A percentile compares a stretch with the other conserved stretches of the same genome.
phyloP scores from a whole-genome alignment of 2,113 vertebrate genomes.

The Sphaerodactylus townsendi region DNA sequence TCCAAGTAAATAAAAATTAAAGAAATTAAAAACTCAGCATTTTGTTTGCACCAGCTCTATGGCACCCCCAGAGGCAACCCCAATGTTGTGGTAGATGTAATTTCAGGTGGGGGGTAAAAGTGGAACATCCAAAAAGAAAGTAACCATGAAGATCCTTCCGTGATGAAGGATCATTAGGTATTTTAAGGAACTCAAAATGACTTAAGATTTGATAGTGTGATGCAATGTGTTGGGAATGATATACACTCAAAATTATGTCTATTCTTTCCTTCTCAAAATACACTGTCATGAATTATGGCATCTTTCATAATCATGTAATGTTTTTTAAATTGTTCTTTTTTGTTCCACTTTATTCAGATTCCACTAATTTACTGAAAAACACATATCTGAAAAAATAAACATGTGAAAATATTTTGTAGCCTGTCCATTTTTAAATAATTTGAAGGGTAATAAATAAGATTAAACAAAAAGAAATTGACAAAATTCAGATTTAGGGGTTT shows the following conservation, averaged over 20 bases:
- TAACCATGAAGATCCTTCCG: no score
- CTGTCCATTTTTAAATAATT: constrained; percentile 34
- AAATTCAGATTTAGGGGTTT: no score
- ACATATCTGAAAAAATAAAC: constrained; percentile 27
- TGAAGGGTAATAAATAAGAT: constrained; percentile 22
- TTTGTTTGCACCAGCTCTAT: no score
- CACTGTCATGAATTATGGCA: constrained; percentile 38
- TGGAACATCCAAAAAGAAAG: no score
- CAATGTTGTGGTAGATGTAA: no score
- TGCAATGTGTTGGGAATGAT: constrained; percentile 31
- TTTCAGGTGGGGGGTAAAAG: no score
- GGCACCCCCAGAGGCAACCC: no score
- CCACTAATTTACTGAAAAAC: constrained; percentile 40
- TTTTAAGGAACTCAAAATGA: no score
- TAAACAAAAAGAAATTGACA: no score
- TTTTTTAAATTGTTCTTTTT: constrained; percentile 50
- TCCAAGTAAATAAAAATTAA: no score
- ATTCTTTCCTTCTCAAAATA: constrained; percentile 36
- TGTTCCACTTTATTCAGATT: background rate
- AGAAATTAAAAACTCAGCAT: no score
- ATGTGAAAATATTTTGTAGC: background rate
- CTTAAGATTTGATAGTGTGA: background rate
- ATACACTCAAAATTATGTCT: constrained; percentile 33
- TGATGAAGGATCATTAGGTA: no score
- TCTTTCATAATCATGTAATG: constrained; percentile 25